phyloP scores from a whole-genome alignment of 2,797 vertebrate species.

The Masticophis lateralis region DNA sequence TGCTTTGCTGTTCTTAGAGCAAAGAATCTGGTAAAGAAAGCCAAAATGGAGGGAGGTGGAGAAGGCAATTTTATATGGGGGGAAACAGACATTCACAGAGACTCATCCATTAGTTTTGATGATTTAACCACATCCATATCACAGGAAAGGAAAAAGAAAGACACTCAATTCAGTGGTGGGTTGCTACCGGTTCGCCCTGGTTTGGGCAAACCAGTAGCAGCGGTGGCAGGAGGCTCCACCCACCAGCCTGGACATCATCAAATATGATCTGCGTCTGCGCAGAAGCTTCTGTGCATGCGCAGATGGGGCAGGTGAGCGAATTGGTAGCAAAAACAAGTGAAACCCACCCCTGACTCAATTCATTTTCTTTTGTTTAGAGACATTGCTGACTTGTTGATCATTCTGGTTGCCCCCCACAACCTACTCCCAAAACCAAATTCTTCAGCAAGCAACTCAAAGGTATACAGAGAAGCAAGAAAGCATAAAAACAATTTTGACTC shows the following conservation, averaged over 20 bases:
- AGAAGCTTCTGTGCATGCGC: too few species aligned
- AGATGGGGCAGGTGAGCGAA: too few species aligned
- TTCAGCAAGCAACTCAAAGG: background rate
- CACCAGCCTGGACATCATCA: too few species aligned
- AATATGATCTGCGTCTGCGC: too few species aligned
- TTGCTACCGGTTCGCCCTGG: too few species aligned
- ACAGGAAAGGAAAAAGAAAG: constrained; percentile 32
- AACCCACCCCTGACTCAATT: too few species aligned
- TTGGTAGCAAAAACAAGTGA: too few species aligned
- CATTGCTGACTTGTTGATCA: background rate
- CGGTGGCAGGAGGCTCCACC: too few species aligned
- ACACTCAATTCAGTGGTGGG: background rate
- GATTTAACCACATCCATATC: constrained; percentile 30
- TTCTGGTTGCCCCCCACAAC: background rate
- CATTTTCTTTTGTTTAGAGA: background rate
- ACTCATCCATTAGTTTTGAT: constrained; percentile 36
- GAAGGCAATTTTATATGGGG: constrained; percentile 33
- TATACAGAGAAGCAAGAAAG: background rate
- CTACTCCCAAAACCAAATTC: background rate
- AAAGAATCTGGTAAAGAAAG: constrained; percentile 64
- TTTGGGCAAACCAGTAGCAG: too few species aligned
- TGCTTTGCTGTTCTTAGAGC: constrained; percentile 49
- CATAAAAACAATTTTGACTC: background rate
- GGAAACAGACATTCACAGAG: constrained; percentile 33
- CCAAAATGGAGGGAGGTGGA: background rate